These are phyloP conservation scores for Craterocephalus amniculus DNA, from an alignment of 2,797 vertebrate genomes.

Conservation along the genomic window DNA sequence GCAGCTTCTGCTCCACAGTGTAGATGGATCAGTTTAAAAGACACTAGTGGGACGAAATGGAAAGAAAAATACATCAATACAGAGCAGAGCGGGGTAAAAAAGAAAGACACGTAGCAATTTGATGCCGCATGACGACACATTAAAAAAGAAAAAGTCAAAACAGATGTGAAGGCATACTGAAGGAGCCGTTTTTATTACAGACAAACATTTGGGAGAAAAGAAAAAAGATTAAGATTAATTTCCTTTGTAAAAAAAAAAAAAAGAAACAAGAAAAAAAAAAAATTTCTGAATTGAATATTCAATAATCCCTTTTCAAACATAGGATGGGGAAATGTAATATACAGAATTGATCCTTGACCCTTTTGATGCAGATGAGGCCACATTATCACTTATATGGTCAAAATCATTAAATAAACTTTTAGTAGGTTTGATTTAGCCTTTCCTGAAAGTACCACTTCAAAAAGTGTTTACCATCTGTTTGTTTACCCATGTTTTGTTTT, in stretches of 20 bases:
- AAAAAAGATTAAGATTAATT: neutral
- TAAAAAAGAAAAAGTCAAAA: slow-evolving; percentile 2
- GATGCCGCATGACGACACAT: neutral
- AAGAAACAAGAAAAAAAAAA: too few species aligned
- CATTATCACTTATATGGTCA: too few species aligned
- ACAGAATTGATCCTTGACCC: neutral
- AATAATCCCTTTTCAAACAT: slow-evolving; percentile 3
- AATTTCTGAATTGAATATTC: neutral
- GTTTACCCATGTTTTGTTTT: too few species aligned
- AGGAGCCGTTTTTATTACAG: neutral
- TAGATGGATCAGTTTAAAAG: slow-evolving; percentile 56
- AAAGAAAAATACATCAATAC: slow-evolving; percentile 38
- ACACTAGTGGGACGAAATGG: slow-evolving; percentile 51
- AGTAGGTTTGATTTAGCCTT: too few species aligned
- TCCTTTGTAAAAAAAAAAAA: neutral
- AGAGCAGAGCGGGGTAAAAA: neutral
- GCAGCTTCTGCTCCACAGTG: slow-evolving; percentile 51
- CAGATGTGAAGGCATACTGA: slow-evolving; percentile 7
- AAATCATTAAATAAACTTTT: too few species aligned
- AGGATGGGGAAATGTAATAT: neutral
- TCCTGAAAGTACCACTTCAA: too few species aligned
- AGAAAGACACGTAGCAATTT: neutral
- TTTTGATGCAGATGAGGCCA: too few species aligned
- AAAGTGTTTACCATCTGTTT: too few species aligned
- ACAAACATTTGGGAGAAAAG: neutral